These are phyloP conservation scores for Suncus etruscus DNA, from an alignment of 2,113 vertebrate genomes.

Conservation along the genomic window DNA sequence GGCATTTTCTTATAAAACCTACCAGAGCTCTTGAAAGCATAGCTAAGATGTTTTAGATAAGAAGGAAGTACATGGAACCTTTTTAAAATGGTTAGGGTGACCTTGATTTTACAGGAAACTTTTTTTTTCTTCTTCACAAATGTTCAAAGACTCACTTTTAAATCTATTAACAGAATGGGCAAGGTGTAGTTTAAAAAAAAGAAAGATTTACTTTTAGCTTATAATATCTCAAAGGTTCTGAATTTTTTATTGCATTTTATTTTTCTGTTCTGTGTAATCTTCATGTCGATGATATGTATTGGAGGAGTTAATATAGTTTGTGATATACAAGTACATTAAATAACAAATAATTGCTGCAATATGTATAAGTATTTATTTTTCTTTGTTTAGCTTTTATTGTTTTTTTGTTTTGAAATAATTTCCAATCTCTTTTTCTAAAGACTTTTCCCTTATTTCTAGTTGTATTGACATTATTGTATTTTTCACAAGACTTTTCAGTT, in stretches of 20 bases:
- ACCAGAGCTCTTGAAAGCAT: slow-evolving; percentile 65
- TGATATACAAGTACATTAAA: too few relatives aligned
- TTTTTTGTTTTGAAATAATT: slow-evolving; percentile 2
- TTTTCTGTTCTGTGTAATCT: slow-evolving; percentile 31
- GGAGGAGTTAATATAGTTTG: neutral
- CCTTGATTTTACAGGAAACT: slow-evolving; percentile 53
- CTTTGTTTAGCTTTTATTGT: neutral
- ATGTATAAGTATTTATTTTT: neutral
- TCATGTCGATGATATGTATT: slow-evolving; percentile 30
- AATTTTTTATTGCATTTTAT: slow-evolving; percentile 33
- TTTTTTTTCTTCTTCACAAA: neutral
- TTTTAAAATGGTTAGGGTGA: slow-evolving; percentile 60
- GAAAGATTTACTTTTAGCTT: neutral
- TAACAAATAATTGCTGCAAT: slow-evolving; percentile 7
- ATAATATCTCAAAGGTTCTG: slow-evolving; percentile 5
- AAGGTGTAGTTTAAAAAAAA: slow-evolving; percentile 44
- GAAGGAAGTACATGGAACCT: slow-evolving; percentile 11
- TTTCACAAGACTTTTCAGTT: slow-evolving; percentile 40
- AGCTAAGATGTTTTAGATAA: slow-evolving; percentile 76
- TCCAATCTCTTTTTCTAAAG: too few relatives aligned
- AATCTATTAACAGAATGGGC: slow-evolving; percentile 34
- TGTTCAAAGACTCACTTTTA: neutral
- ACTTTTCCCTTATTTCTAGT: neutral
- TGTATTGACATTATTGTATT: slow-evolving; percentile 29
- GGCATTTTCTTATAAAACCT: slow-evolving; percentile 44